These are phyloP conservation scores for Megaceryle torquata DNA, from an alignment of 2,113 vertebrate species.

Conservation along the genomic window DNA sequence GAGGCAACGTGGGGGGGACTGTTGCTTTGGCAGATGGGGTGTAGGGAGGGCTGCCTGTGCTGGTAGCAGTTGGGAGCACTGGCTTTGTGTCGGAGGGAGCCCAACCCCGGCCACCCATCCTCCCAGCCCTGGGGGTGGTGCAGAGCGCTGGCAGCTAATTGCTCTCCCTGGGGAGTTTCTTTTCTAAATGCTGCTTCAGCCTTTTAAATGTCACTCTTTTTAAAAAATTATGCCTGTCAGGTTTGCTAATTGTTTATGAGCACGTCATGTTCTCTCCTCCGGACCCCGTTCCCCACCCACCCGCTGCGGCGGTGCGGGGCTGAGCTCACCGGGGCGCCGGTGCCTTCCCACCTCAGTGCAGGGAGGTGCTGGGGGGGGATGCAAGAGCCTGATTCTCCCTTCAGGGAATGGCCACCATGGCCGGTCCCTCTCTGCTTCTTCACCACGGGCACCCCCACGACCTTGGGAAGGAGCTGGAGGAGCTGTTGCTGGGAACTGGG, in stretches of 20 bases:
- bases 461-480: background rate
- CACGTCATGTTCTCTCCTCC: slow-evolving; percentile 23
- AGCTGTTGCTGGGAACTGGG: fast-evolving
- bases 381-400: fast-evolving
- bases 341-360: background rate
- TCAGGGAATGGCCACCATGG: background rate
- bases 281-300: slow-evolving; percentile 11
- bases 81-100: background rate
- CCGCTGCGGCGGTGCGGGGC: background rate
- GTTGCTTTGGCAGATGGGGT: background rate
- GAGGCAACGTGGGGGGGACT: background rate
- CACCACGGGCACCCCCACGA: fast-evolving
- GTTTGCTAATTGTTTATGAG: slow-evolving; percentile 6
- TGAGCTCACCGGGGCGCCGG: background rate
- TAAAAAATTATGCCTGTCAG: background rate
- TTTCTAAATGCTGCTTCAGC: background rate
- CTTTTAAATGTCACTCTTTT: background rate
- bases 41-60: background rate
- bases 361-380: background rate
- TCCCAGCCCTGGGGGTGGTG: background rate
- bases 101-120: background rate
- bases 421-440: background rate
- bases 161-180: slow-evolving; percentile 36
- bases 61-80: background rate
- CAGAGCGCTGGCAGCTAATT: background rate